Evolutionary conservation across 2,888 invertebrate genomes (phyloP), one percentile per base, ranked within the genome.

Genomic region (Caenorhabditis virilis): DNA sequence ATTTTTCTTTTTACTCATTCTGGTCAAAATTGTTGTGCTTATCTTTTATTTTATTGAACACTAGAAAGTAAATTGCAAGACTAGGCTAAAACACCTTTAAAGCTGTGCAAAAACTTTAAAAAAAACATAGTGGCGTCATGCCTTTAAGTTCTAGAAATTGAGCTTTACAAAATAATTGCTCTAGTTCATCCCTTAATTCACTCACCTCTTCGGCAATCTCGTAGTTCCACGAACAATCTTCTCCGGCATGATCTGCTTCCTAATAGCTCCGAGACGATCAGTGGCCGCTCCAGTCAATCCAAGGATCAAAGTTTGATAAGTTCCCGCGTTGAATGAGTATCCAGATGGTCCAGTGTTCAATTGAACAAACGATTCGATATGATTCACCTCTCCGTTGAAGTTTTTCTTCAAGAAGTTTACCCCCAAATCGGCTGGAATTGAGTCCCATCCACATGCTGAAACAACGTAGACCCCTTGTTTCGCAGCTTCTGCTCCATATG

Each of bases 231-330:
- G 43, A 25, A 63, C 62, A 42, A 72, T 59, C 43, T 63, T 69
- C 48, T 72, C 76, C 1, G 80, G 80, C 80, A 80, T 80, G 42
- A 80, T 76, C 41, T 67, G 63, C 43, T 70, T 73, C 45, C 80
- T 56, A 13, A 71, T 48, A 23, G 65, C 72, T 33, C 82, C 82
- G 11, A 82, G 64, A 16, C 72, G 66, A 56, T 82, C 82, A 13
- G 67, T 74, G 20, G 66, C 72, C 13, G 74, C 73, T 27, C 74
- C 63, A 49, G 68, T 57, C 13, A 94, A 78, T 0, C 91, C 90
- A 83, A 92, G 86, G 4, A 95, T 88, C 0, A 91, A 88, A 0
- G 94, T 93, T 82, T 91, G 90, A 90, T 92, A 95, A 0, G 95
- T 95, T 15, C 90, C 93, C 82, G 88, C 90, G 85, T 95, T 90